phyloP scores from a whole-genome alignment of 2,888 invertebrate genomes.

The Xylophagus ater region DNA sequence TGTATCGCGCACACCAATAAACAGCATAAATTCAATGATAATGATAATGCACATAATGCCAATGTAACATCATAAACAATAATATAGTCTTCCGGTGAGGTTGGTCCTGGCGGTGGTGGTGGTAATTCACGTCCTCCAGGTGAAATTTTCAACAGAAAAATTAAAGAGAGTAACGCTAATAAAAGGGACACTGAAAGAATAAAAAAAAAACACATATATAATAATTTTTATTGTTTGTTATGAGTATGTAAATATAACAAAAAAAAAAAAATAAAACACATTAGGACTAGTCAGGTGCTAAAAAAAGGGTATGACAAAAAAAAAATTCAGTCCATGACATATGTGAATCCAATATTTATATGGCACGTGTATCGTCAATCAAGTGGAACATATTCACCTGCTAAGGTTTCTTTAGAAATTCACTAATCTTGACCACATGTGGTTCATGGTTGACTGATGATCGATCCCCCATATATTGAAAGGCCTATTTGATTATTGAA shows the following conservation, averaged over 20 bases:
- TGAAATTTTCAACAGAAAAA: slow-evolving; percentile 77
- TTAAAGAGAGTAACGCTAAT: slow-evolving; percentile 68
- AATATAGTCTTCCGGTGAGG: slow-evolving; percentile 67
- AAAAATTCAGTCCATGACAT: no score
- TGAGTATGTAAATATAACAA: no score
- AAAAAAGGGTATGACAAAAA: no score
- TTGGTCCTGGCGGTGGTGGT: slow-evolving; percentile 35
- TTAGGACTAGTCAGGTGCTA: background rate
- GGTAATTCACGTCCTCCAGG: slow-evolving; percentile 42
- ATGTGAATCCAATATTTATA: no score
- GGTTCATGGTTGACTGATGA: no score
- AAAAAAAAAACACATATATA: slow-evolving; percentile 5
- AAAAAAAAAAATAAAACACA: background rate
- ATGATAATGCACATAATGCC: slow-evolving; percentile 77
- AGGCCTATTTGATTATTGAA: no score
- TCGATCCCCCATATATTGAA: no score
- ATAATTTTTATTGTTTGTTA: no score
- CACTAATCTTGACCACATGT: no score
- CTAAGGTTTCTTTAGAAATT: no score
- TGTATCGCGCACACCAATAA: slow-evolving; percentile 88
- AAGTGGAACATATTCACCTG: no score
- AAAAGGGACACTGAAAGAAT: slow-evolving; percentile 56
- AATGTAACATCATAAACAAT: slow-evolving; percentile 86
- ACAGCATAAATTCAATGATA: slow-evolving; percentile 82
- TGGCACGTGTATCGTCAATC: no score